Conservation (phyloP, 1,140 invertebrate species). For the Antheraea pernyi region DNA sequence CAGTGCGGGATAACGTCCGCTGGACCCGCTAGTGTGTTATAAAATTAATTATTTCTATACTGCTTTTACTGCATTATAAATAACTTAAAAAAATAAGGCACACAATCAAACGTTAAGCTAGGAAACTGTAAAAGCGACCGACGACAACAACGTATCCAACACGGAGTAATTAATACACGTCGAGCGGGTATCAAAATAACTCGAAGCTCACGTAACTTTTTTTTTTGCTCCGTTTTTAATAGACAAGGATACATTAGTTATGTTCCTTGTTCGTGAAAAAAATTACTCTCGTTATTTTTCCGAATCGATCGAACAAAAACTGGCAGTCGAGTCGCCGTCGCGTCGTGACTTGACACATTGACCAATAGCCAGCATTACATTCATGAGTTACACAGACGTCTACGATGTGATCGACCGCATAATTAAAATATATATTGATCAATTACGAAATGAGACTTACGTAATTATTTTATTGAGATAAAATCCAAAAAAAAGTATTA, state of each 20-base stretch:
- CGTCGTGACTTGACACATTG: constrained; percentile 22
- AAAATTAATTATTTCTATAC: no score
- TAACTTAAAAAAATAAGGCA: no score
- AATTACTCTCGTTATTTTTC: constrained; percentile 3
- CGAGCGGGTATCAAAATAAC: background rate
- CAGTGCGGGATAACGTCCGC: no score
- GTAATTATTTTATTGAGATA: no score
- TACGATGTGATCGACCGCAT: background rate
- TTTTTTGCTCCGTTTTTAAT: constrained; percentile 6
- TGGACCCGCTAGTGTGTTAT: no score
- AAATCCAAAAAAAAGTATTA: no score
- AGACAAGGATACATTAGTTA: constrained; percentile 11
- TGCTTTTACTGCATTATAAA: no score
- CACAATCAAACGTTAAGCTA: background rate
- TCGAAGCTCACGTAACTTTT: background rate
- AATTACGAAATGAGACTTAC: background rate
- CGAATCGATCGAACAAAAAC: background rate
- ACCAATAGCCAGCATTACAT: constrained; percentile 15
- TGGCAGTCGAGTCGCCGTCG: background rate
- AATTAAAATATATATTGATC: constrained; percentile 1
- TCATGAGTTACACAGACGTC: background rate
- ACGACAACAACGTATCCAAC: background rate
- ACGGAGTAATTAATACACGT: background rate
- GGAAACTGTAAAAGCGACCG: background rate
- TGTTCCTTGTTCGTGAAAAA: constrained; percentile 1